These are phyloP conservation scores for Kryphioiulus occultus DNA, from an alignment of 2,888 invertebrate genomes.

Conservation along the genomic window DNA sequence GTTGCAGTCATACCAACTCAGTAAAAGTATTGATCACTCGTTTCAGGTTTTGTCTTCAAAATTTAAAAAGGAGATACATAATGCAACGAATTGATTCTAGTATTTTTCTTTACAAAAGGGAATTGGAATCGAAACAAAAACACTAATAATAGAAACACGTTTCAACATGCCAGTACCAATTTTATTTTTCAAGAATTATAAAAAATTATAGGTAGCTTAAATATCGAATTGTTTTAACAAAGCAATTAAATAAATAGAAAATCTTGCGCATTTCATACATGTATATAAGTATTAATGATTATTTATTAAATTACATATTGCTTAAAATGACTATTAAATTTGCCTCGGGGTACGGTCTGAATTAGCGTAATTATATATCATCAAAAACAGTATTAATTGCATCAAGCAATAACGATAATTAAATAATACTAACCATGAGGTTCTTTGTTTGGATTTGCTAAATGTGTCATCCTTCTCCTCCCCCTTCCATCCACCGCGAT, in stretches of 20 bases:
- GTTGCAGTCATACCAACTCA: background rate
- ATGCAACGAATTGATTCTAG: background rate
- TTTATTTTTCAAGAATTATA: background rate
- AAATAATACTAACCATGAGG: slow-evolving; percentile 24
- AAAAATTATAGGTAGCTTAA: background rate
- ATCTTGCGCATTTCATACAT: background rate
- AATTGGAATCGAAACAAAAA: background rate
- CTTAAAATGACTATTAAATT: background rate
- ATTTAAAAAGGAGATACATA: background rate
- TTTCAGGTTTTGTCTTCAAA: background rate
- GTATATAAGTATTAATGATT: background rate
- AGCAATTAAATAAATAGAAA: background rate
- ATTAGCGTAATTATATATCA: background rate
- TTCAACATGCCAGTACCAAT: background rate
- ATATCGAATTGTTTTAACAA: background rate
- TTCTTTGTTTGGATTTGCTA: slow-evolving; percentile 24
- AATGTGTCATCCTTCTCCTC: slow-evolving; percentile 33
- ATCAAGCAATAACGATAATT: background rate
- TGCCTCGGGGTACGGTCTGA: background rate
- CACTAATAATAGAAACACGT: background rate
- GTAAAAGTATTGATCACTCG: background rate
- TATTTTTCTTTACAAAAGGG: background rate
- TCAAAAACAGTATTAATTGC: background rate
- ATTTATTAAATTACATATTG: background rate
- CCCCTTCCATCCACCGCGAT: background rate